Evolutionary conservation across 2,797 vertebrate genomes (phyloP).

Genomic region (Phoebastria nigripes): DNA sequence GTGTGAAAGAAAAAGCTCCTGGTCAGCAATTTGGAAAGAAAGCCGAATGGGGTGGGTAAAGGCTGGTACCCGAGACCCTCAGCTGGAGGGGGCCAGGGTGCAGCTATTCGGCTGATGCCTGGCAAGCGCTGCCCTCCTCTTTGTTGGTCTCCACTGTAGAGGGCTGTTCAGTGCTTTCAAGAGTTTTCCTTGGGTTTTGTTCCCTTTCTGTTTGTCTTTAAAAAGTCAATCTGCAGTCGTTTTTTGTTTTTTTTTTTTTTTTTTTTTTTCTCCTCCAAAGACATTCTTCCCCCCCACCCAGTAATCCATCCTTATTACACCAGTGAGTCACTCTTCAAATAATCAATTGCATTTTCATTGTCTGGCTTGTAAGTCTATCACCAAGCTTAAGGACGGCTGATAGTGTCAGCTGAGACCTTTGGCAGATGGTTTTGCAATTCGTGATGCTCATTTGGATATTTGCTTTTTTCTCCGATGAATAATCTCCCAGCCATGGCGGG

Average conservation of each 20-base stretch:
- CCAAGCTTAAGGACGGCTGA: background rate
- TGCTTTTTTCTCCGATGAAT: slow-evolving; percentile 26
- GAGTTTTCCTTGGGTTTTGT: background rate
- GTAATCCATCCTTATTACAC: slow-evolving; percentile 45
- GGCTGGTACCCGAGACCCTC: background rate
- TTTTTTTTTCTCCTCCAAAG: background rate
- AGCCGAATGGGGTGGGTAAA: background rate
- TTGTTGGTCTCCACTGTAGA: background rate
- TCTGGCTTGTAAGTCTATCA: slow-evolving; percentile 44
- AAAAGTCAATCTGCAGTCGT: slow-evolving; percentile 4
- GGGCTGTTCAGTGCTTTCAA: background rate
- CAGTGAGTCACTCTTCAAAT: slow-evolving; percentile 53
- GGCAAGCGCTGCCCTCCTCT: background rate
- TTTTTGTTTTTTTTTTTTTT: background rate
- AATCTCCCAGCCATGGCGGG: slow-evolving; percentile 31
- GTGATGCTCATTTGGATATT: slow-evolving; percentile 16
- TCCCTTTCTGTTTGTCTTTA: slow-evolving; percentile 22
- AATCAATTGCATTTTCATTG: slow-evolving; percentile 51
- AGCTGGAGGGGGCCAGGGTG: background rate
- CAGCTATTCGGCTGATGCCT: background rate
- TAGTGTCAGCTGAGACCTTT: slow-evolving; percentile 37
- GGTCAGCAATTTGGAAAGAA: background rate
- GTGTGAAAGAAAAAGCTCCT: background rate
- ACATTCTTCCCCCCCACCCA: background rate
- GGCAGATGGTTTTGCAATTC: slow-evolving; percentile 50